These are phyloP conservation scores for Erythrocercus mccallii DNA, from an alignment of 2,113 vertebrate genomes.

Conservation along the genomic window DNA sequence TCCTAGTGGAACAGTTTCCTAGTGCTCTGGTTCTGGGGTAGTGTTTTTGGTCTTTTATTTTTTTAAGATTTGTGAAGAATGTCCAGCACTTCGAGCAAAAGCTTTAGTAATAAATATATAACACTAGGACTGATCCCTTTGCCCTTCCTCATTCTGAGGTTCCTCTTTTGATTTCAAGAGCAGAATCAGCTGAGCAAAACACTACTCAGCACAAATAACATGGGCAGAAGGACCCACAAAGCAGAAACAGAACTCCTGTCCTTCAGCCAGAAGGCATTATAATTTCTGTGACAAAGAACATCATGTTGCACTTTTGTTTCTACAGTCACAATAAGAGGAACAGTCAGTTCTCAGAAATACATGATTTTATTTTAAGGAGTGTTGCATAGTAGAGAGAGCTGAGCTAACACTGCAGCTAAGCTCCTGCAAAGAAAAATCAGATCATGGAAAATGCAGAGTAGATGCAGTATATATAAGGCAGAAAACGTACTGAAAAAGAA, in stretches of 20 bases:
- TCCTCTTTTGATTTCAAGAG: constrained; percentile 11
- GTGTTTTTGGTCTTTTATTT: rapidly evolving
- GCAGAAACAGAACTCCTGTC: constrained; percentile 56
- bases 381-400: not conserved
- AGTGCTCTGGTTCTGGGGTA: constrained; percentile 15
- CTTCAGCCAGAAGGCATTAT: constrained; percentile 5
- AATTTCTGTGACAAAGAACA: constrained; percentile 28
- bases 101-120: not conserved
- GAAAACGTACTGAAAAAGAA: not conserved
- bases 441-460: not conserved
- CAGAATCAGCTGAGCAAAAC: not conserved
- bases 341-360: constrained; percentile 34
- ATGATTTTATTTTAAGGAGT: constrained; percentile 27
- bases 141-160: constrained; percentile 16
- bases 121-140: not conserved
- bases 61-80: not conserved
- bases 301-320: constrained; percentile 16
- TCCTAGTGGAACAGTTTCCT: constrained; percentile 56
- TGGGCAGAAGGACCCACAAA: constrained; percentile 34
- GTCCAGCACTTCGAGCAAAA: not conserved
- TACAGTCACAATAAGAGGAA: constrained; percentile 31
- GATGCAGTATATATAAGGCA: not conserved
- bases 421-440: not conserved
- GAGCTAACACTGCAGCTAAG: not conserved
- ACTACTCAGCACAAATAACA: not conserved